phyloP scores from a whole-genome alignment of 2,888 invertebrate species.

The Drosophila pullipes region DNA sequence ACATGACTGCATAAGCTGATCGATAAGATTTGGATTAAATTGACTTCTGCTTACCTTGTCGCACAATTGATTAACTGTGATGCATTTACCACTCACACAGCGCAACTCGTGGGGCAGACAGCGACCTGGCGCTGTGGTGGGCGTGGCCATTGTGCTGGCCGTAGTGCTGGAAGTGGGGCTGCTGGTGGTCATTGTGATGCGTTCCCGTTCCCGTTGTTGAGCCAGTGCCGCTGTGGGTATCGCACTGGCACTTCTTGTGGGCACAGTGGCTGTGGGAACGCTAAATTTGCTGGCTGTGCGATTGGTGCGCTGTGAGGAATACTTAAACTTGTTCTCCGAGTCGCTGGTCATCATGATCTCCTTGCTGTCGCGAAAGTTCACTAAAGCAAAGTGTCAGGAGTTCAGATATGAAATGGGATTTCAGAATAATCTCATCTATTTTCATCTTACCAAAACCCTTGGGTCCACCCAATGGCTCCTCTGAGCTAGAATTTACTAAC shows the following conservation, averaged over 20 bases:
- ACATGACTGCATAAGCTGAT: background rate
- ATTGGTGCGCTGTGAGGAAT: constrained; percentile 77
- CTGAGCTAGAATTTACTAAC: constrained; percentile 53
- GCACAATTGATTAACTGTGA: constrained; percentile 88
- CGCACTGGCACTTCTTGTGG: constrained; percentile 70
- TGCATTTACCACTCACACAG: constrained; percentile 89
- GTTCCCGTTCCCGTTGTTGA: constrained; percentile 60
- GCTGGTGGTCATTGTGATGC: constrained; percentile 21
- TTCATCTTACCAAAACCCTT: constrained; percentile 74
- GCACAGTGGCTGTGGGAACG: constrained; percentile 65
- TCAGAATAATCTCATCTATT: background rate
- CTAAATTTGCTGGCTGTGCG: constrained; percentile 66
- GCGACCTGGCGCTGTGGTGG: constrained; percentile 43
- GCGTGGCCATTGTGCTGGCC: constrained; percentile 19
- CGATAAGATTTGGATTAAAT: background rate
- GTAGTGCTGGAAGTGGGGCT: constrained; percentile 12
- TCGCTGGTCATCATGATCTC: constrained; percentile 88
- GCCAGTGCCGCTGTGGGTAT: constrained; percentile 62
- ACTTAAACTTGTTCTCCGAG: constrained; percentile 85
- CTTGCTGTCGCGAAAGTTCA: constrained; percentile 87
- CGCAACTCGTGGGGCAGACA: constrained; percentile 87
- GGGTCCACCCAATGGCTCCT: constrained; percentile 68
- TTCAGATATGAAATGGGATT: background rate
- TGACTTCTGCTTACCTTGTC: constrained; percentile 85
- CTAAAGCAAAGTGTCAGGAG: constrained; percentile 72